Evolutionary conservation across 2,888 invertebrate genomes (phyloP).

Genomic region (Mesochorus sp.): DNA sequence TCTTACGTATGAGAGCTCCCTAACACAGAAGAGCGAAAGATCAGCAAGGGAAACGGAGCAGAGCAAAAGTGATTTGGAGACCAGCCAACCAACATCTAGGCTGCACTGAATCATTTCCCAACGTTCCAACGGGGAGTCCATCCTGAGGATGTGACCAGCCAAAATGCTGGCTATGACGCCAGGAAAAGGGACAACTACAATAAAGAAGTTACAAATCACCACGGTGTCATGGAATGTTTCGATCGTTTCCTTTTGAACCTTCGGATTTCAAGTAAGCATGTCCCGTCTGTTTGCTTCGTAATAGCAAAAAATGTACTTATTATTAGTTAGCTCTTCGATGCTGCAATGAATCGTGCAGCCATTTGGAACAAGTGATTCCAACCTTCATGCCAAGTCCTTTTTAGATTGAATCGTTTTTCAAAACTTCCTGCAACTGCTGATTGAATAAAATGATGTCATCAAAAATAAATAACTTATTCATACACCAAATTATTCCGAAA

Average conservation of each 20-base stretch:
- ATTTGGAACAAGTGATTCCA: no score
- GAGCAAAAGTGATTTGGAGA: conserved; percentile 77
- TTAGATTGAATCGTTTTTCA: no score
- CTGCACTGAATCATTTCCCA: conserved; percentile 74
- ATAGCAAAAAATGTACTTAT: no score
- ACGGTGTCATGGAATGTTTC: conserved; percentile 23
- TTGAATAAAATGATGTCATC: no score
- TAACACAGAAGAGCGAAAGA: conserved; percentile 43
- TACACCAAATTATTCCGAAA: no score
- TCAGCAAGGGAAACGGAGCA: conserved; percentile 52
- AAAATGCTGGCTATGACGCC: conserved; percentile 27
- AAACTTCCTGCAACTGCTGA: no score
- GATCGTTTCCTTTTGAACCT: conserved; percentile 28
- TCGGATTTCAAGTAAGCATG: conserved; percentile 16
- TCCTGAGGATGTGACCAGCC: conserved; percentile 30
- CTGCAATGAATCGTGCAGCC: no score
- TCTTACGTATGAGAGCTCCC: conserved; percentile 23
- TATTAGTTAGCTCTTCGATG: no score
- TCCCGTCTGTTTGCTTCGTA: conserved; percentile 8
- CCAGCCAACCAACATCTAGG: conserved; percentile 75
- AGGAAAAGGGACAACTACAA: conserved; percentile 68
- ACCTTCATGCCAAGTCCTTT: no score
- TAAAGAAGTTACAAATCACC: conserved; percentile 76
- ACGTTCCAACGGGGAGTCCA: conserved; percentile 22
- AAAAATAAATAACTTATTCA: no score